Evolutionary conservation across 2,113 vertebrate genomes (phyloP).

Genomic region (Sinocyclocheilus anophthalmus): DNA sequence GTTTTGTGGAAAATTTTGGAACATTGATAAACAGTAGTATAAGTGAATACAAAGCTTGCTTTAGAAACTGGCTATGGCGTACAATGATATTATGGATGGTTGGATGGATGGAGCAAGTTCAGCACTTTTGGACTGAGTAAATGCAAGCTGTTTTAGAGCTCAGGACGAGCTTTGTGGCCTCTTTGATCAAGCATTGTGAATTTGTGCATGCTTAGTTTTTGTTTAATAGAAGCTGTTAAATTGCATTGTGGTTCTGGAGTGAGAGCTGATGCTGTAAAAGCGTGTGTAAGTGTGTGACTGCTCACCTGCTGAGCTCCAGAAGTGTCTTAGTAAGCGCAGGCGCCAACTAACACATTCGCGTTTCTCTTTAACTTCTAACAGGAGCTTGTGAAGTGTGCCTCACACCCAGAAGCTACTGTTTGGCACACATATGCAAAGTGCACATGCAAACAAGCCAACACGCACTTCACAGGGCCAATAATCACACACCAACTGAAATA

Average conservation of each 20-base stretch:
- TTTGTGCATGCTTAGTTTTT: slow-evolving; percentile 39
- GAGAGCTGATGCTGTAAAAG: slow-evolving; percentile 37
- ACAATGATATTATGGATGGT: neutral
- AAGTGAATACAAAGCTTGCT: no score
- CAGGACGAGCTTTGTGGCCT: neutral
- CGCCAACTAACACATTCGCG: slow-evolving; percentile 74
- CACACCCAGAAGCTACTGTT: slow-evolving; percentile 63
- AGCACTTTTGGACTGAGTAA: neutral
- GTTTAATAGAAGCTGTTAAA: slow-evolving; percentile 24
- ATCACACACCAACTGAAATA: neutral
- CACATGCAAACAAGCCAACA: slow-evolving; percentile 32
- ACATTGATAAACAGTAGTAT: no score
- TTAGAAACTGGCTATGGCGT: no score
- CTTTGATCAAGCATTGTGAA: slow-evolving; percentile 17
- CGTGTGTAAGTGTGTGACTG: slow-evolving; percentile 32
- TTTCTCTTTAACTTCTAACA: slow-evolving; percentile 73
- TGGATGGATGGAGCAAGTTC: neutral
- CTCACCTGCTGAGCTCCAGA: slow-evolving; percentile 56
- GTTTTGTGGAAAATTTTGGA: no score
- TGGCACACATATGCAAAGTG: slow-evolving; percentile 25
- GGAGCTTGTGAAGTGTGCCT: slow-evolving; percentile 52
- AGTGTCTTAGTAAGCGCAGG: slow-evolving; percentile 47
- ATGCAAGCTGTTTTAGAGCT: neutral
- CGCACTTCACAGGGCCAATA: slow-evolving; percentile 21
- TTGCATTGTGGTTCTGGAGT: slow-evolving; percentile 13